A percentile compares a stretch with the other conserved stretches of the same genome.
phyloP scores from a whole-genome alignment of 2,113 vertebrate genomes.

The Charadrius vociferus region DNA sequence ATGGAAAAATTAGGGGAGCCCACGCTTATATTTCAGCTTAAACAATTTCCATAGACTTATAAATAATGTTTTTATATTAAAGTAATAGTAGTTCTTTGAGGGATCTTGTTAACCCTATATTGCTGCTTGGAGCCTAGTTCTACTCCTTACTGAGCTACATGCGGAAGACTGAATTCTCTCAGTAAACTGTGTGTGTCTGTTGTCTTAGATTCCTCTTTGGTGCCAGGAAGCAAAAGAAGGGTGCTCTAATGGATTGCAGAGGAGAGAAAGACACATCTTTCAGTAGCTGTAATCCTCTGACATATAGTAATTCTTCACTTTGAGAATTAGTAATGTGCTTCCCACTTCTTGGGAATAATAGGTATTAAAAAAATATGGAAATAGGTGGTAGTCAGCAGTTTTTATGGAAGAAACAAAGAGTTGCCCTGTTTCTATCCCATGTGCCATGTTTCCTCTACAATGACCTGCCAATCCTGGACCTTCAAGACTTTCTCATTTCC shows the following conservation, averaged over 20 bases:
- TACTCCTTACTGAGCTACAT: background rate
- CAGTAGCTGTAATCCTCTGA: background rate
- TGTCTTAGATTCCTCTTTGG: background rate
- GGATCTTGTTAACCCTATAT: background rate
- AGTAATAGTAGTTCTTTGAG: background rate
- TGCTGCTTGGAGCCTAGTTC: background rate
- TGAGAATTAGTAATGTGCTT: background rate
- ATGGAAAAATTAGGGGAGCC: background rate
- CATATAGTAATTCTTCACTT: background rate
- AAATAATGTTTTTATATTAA: background rate
- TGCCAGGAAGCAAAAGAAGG: background rate
- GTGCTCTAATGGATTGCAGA: background rate
- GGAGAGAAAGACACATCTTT: background rate
- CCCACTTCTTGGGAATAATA: background rate
- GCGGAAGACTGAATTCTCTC: background rate
- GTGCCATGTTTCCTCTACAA: background rate
- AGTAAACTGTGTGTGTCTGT: accelerated
- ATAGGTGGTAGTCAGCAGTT: background rate
- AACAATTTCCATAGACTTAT: background rate
- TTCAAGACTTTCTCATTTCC: background rate
- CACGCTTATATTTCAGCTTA: background rate
- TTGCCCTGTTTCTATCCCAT: background rate
- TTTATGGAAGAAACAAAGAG: background rate
- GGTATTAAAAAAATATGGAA: background rate
- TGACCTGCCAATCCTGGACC: background rate